Base-by-base conservation (phyloP, 2,797 vertebrate genomes). In the Luscinia megarhynchos region DNA sequence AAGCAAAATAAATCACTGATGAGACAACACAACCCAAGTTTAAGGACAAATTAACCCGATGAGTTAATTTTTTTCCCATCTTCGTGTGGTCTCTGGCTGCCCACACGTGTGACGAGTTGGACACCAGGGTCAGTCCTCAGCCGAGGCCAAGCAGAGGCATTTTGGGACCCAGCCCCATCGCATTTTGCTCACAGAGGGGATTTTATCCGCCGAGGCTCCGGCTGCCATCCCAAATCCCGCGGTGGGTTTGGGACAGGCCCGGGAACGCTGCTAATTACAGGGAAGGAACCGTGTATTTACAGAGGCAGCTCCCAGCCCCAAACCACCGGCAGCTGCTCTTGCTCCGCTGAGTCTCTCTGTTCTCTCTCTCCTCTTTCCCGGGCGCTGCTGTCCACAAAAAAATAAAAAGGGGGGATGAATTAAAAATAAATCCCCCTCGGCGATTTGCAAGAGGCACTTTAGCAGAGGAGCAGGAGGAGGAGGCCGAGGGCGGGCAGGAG, bases 251-350 rank as follows among this genome's bases (percentile, higher is more conserved):
- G 95, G 95, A n/a, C 21, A 77, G 91, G 91, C 83, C 70, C 51
- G 72, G 93, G 74, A 75, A 24, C 5, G 67, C 38, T 20, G 85
- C 38, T 89, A 95, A 96, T 96, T 84, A 96, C 6, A 95, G 75
- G 78, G 75, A 77, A 53, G 58, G 84, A 70, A 67, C 84, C 54
- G 14, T 84, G 81, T 93, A 93, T 95, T 96, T 95, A 95, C 94
- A 95, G 87, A 87, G 90, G 94, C 93, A 96, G 89, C 81, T 92
- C 92, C 93, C 68, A 23, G 81, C 77, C 51, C 29, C 6, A 95
- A 96, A 94, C 92, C 87, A 4, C 95, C 3, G 53, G 93, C 15
- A 62, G 93, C 89, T 40, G 76, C 89, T 70, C 73, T 55, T 41
- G 77, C 95, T 86, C 81, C 50, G 40, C 93, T 81, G 84, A 92